Evolutionary conservation across 2,797 vertebrate genomes (phyloP), one percentile per base, ranked within the genome.

Genomic region (Acrossocheilus fasciatus): DNA sequence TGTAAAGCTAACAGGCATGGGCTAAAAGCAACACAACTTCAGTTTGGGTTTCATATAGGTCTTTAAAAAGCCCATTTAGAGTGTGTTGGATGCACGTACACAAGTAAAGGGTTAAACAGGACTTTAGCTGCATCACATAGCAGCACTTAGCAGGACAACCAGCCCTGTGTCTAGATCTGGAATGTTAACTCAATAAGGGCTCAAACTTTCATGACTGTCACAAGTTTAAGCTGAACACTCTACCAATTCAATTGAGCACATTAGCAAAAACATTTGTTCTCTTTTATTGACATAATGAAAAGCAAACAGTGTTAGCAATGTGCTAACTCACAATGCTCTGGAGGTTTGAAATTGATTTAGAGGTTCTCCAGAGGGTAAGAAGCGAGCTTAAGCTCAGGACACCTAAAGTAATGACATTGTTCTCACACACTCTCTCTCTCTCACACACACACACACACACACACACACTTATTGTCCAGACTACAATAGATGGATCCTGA

Each of bases 111-210:
- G 89, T 91, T 85, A 87, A 85, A 70, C 73, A 68, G 75, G 72
- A 34, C 43, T n/a, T 57, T 82, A 93, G 90, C 85, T 89, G 72
- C 90, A 89, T 95, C 94, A 95, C 84, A 92, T 92, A 11, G 52
- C 23, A 57, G 91, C 92, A 94, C 89, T 94, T 95, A 95, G 82
- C 88, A 83, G 80, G 50, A 93, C 91, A 94, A 90, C 84, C 69
- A 79, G 86, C 80, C 89, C 64, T 88, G 83, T 94, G 92, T 93
- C 75, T 64, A 15, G 78, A 69, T 57, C 62, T 70, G 73, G 80
- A 89, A 90, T 84, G 86, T 88, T 88, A 89, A 86, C 85, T 72
- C 80, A 88, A 90, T 95, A 91, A 93, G 72, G 89, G 17, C 11
- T 43, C 82, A 92, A 88, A 88, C 91, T 91, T 86, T 74, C 73